Conservation (phyloP, 1,140 invertebrate genomes). For the Stegodyphus dumicola region DNA sequence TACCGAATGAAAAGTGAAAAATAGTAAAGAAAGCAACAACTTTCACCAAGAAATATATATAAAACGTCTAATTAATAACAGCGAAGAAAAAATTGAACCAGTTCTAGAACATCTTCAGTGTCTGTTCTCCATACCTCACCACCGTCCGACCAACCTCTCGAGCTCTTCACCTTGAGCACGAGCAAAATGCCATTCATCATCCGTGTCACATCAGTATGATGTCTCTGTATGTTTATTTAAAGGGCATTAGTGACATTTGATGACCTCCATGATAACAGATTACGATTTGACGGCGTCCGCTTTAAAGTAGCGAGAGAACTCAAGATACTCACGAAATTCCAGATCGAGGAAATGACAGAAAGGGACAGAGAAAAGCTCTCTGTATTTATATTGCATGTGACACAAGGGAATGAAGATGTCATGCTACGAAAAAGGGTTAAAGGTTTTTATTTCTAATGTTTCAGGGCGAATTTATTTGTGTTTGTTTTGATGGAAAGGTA, state of each 20-base stretch:
- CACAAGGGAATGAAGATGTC: neutral
- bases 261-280: neutral
- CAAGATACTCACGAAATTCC: no score
- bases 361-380: no score
- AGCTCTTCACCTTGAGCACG: neutral
- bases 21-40: no score
- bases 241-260: constrained; percentile 13
- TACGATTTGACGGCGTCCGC: neutral
- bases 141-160: neutral
- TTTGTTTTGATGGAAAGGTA: no score
- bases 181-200: constrained; percentile 6
- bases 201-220: constrained; percentile 4
- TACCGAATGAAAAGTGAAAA: no score
- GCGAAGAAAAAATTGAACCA: neutral
- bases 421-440: neutral
- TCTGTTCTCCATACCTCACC: no score
- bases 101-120: neutral
- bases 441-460: neutral
- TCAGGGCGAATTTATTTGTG: no score
- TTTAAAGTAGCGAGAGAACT: neutral
- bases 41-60: no score
- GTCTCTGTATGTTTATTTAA: constrained; percentile 6
- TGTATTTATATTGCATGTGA: no score
- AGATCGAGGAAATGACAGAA: neutral
- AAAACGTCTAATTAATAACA: no score